Evolutionary conservation across 2,113 vertebrate species (phyloP).

Genomic region (Gadus chalcogrammus): DNA sequence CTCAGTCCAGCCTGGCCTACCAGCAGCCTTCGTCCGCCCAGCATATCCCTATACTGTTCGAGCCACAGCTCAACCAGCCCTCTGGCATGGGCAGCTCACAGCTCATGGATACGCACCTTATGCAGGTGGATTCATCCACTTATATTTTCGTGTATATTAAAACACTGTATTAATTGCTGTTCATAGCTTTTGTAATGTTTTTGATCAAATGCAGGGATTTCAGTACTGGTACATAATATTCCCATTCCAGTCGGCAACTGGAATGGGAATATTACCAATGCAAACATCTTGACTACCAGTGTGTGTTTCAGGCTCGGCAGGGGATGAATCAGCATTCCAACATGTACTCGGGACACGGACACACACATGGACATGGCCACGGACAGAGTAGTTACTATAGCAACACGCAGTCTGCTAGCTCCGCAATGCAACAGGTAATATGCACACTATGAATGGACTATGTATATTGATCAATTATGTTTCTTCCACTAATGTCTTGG

Average conservation of each 20-base stretch:
- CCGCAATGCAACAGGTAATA: constrained; percentile 91
- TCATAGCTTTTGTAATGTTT: background rate
- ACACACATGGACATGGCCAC: constrained; percentile 90
- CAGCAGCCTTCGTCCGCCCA: constrained; percentile 94
- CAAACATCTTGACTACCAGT: background rate
- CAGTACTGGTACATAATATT: no score
- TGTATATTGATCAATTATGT: background rate
- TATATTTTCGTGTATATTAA: no score
- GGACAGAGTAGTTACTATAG: constrained; percentile 96
- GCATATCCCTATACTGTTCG: constrained; percentile 95
- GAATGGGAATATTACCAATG: background rate
- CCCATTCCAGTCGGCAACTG: background rate
- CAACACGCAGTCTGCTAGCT: constrained; percentile 88
- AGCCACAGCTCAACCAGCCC: constrained; percentile 91
- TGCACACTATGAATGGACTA: background rate
- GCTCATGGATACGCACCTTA: constrained; percentile 93
- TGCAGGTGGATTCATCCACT: constrained; percentile 73
- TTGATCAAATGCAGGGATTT: background rate
- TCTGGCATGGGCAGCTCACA: constrained; percentile 93
- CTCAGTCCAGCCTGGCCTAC: constrained; percentile 90
- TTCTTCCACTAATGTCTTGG: background rate
- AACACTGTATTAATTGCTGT: no score
- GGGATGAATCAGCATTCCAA: constrained; percentile 95
- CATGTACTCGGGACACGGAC: constrained; percentile 81
- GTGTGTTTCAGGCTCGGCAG: constrained; percentile 84